These are phyloP conservation scores for Linyphia triangularis DNA, from an alignment of 2,888 invertebrate genomes.

Conservation along the genomic window DNA sequence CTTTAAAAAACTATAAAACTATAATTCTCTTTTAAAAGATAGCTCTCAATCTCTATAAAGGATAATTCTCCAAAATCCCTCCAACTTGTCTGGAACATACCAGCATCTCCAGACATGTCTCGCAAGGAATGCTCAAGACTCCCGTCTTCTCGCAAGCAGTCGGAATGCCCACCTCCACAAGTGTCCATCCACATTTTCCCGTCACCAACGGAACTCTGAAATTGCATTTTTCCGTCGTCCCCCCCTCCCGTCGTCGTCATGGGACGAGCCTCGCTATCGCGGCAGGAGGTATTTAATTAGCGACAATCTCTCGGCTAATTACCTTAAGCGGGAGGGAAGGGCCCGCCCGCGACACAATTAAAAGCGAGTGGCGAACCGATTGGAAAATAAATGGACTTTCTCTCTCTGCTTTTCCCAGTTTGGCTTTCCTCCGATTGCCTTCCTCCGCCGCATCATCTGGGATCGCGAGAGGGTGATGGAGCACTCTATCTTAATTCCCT, in stretches of 20 bases:
- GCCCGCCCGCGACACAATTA: constrained; percentile 60
- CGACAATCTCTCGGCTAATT: constrained; percentile 74
- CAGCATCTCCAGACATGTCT: too few species aligned
- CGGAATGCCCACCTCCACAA: neutral
- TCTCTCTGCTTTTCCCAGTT: constrained; percentile 4
- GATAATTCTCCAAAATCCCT: too few species aligned
- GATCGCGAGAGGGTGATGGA: neutral
- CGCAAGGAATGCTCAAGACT: too few species aligned
- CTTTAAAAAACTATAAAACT: too few species aligned
- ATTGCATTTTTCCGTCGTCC: constrained; percentile 50
- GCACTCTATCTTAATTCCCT: neutral
- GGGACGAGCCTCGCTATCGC: constrained; percentile 55
- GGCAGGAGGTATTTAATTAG: constrained; percentile 74
- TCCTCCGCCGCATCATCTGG: constrained; percentile 13
- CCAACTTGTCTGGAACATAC: too few species aligned
- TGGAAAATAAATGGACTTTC: constrained; percentile 72
- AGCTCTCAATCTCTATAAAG: too few species aligned
- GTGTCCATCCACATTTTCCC: neutral
- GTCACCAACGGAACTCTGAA: neutral
- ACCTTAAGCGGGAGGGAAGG: constrained; percentile 69
- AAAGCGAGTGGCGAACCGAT: constrained; percentile 67
- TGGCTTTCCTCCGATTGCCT: constrained; percentile 21
- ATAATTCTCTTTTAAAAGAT: too few species aligned
- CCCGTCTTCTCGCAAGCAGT: neutral
- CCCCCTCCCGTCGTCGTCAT: constrained; percentile 1